Conservation (phyloP, 1,140 invertebrate species). For the Cherax quadricarinatus region DNA sequence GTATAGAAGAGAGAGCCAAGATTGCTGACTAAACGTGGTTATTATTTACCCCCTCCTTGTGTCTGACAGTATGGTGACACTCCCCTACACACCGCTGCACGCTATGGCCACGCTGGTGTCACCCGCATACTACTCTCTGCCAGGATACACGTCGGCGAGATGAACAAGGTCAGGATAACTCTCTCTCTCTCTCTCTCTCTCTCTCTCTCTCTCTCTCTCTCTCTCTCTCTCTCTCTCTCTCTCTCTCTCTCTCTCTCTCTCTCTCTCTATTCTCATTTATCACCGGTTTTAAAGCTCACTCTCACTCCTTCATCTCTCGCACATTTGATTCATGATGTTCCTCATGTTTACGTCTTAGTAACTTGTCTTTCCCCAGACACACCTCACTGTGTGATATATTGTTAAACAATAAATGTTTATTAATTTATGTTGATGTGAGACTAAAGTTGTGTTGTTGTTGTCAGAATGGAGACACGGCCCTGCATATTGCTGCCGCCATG, state of each 20-base stretch:
- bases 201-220: not conserved
- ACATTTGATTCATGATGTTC: too few relatives aligned
- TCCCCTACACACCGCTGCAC: constrained; percentile 93
- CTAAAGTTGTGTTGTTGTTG: not conserved
- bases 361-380: too few relatives aligned
- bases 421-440: not conserved
- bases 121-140: constrained; percentile 95
- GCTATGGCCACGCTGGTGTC: constrained; percentile 97
- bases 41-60: too few relatives aligned
- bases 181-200: too few relatives aligned
- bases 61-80: constrained; percentile 92
- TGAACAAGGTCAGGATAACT: constrained; percentile 86
- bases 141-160: constrained; percentile 89
- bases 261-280: not conserved
- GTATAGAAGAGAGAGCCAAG: too few relatives aligned
- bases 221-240: not conserved
- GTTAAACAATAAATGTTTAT: too few relatives aligned
- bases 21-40: too few relatives aligned
- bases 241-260: not conserved
- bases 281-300: not conserved
- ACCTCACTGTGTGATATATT: too few relatives aligned
- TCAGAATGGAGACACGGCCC: constrained; percentile 93
- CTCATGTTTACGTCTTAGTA: too few relatives aligned
- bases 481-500: constrained; percentile 96
- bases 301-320: not conserved